Percentiles rank a stretch among this genome's conserved stretches.
Conservation (phyloP, 2,888 invertebrate species). For the Caenorhabditis macrosperma region DNA sequence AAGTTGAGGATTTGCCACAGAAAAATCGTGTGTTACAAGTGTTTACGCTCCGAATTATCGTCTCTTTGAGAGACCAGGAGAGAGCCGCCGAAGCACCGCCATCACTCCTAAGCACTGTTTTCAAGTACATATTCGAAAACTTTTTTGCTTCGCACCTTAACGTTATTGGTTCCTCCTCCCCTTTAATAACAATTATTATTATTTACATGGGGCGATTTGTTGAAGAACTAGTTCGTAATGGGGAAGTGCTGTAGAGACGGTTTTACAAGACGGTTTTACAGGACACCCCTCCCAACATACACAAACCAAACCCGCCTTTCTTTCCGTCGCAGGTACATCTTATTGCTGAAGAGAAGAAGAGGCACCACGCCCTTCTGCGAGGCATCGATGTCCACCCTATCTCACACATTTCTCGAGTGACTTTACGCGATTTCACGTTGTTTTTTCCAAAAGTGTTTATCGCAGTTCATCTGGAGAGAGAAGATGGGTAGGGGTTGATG, state of each 20-base stretch:
- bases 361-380: constrained; percentile 48
- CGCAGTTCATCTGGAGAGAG: constrained; percentile 2
- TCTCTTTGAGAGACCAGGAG: constrained; percentile 41
- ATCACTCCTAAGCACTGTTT: constrained; percentile 37
- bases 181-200: constrained; percentile 3
- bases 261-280: constrained; percentile 44
- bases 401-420: constrained; percentile 18
- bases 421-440: constrained; percentile 23
- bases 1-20: constrained; percentile 38
- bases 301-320: constrained; percentile 45
- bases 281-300: constrained; percentile 42
- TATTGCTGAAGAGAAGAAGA: constrained; percentile 15
- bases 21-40: constrained; percentile 62
- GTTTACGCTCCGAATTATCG: constrained; percentile 63
- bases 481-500: neutral
- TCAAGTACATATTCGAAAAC: constrained; percentile 42
- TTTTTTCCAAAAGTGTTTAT: constrained; percentile 14
- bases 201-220: constrained; percentile 4
- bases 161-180: constrained; percentile 23
- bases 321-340: constrained; percentile 49
- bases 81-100: constrained; percentile 30
- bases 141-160: constrained; percentile 1
- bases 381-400: constrained; percentile 34
- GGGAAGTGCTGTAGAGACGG: constrained; percentile 29
- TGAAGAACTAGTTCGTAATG: constrained; percentile 45